These are phyloP conservation scores for Suricata suricatta DNA, from an alignment of 2,113 vertebrate species.

Conservation along the genomic window DNA sequence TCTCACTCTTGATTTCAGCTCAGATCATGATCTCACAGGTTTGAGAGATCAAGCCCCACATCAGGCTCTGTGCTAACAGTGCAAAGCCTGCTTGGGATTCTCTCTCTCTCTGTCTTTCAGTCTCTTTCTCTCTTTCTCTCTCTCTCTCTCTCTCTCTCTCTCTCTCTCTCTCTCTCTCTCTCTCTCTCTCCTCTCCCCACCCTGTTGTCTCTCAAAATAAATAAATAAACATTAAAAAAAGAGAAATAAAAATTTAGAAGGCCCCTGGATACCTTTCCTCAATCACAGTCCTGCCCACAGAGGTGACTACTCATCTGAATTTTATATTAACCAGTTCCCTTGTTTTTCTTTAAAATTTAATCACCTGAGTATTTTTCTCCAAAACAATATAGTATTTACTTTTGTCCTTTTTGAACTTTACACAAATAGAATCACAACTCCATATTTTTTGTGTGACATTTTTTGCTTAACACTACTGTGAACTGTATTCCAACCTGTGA, in stretches of 20 bases:
- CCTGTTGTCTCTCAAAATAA: too few relatives aligned
- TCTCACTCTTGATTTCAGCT: too few relatives aligned
- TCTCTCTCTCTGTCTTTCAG: too few relatives aligned
- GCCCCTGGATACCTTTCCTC: not conserved
- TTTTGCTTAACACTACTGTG: not conserved
- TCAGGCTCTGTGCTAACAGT: too few relatives aligned
- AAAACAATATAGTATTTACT: not conserved
- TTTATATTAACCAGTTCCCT: not conserved
- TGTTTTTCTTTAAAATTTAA: slow-evolving; percentile 19
- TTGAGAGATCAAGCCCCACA: too few relatives aligned
- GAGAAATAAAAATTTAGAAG: slow-evolving; percentile 14
- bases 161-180: too few relatives aligned
- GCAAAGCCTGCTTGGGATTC: too few relatives aligned
- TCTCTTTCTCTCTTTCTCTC: too few relatives aligned
- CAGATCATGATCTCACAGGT: too few relatives aligned
- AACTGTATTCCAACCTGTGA: not conserved
- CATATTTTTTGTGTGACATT: not conserved
- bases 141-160: too few relatives aligned
- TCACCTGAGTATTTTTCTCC: not conserved
- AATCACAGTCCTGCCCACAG: not conserved
- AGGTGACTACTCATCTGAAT: not conserved
- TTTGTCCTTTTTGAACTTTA: slow-evolving; percentile 33
- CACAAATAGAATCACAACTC: not conserved
- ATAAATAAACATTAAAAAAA: not conserved
- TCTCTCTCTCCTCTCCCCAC: too few relatives aligned